Percentiles rank a stretch among this genome's conserved stretches.
These are phyloP conservation scores for Empidonax traillii DNA, from an alignment of 2,113 vertebrate genomes.

Conservation along the genomic window DNA sequence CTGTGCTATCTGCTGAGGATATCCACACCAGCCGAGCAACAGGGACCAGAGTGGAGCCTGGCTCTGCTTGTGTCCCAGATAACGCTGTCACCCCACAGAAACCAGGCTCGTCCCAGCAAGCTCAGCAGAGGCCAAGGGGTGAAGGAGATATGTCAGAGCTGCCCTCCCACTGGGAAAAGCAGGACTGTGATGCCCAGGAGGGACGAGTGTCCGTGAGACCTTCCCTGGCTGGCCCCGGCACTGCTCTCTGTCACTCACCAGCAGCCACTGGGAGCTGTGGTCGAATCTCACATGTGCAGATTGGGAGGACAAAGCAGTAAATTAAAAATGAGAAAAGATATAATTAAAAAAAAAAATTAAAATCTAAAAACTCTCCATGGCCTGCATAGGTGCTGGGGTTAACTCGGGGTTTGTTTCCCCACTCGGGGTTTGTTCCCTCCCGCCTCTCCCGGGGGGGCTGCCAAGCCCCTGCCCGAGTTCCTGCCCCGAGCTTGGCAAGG, in stretches of 20 bases:
- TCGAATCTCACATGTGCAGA: not conserved
- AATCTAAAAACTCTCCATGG: not conserved
- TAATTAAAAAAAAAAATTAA: too few relatives aligned
- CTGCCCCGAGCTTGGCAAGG: not conserved
- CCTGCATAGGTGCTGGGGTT: not conserved
- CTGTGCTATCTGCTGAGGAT: not conserved
- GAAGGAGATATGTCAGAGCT: not conserved
- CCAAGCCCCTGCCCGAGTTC: accelerated
- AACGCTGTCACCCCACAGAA: not conserved
- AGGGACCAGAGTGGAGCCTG: not conserved
- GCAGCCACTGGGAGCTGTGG: not conserved
- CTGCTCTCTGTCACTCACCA: not conserved
- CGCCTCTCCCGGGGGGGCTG: accelerated
- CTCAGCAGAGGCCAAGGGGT: not conserved
- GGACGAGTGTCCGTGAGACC: not conserved
- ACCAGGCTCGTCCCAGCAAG: not conserved
- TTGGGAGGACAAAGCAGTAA: not conserved
- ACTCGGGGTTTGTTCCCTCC: not conserved
- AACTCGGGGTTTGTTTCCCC: not conserved
- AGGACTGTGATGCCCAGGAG: not conserved
- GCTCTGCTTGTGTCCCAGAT: slow-evolving; percentile 2
- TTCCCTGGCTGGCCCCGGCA: not conserved
- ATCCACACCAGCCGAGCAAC: not conserved
- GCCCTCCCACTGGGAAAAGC: not conserved
- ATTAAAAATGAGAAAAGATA: not conserved